Conservation (phyloP, 1,140 invertebrate species). For the Hylaeus anthracinus region DNA sequence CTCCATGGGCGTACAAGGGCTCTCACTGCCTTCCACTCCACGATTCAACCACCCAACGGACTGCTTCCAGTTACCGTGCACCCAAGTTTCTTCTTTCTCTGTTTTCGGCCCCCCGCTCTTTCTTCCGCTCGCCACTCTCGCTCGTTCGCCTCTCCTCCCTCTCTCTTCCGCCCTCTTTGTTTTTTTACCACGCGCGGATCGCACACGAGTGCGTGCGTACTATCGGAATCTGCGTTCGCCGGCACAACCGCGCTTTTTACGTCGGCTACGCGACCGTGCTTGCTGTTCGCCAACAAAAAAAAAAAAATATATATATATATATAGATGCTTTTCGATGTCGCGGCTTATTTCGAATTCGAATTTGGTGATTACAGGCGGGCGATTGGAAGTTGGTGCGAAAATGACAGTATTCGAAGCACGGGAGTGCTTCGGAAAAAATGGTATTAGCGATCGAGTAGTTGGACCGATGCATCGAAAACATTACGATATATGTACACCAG, state of each 20-base stretch:
- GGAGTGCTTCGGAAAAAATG: neutral
- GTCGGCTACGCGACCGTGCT: neutral
- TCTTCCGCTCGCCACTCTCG: neutral
- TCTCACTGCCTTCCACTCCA: constrained; percentile 66
- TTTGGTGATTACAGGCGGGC: too few species aligned
- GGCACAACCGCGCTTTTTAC: constrained; percentile 28
- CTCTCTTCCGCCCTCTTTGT: neutral
- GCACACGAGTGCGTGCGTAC: constrained; percentile 14
- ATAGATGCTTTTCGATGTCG: too few species aligned
- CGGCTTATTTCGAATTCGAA: too few species aligned
- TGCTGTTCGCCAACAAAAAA: constrained; percentile 1
- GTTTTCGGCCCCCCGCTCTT: constrained; percentile 4
- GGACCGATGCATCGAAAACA: too few species aligned
- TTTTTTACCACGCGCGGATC: constrained; percentile 11
- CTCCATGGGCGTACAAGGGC: constrained; percentile 60
- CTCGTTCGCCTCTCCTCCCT: neutral
- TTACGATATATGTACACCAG: too few species aligned
- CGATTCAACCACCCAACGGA: constrained; percentile 64
- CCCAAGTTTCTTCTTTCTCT: constrained; percentile 46
- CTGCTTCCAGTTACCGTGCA: constrained; percentile 56
- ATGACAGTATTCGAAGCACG: too few species aligned
- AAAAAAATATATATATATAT: too few species aligned
- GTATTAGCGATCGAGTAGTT: too few species aligned
- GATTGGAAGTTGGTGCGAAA: too few species aligned
- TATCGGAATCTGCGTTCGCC: constrained; percentile 23